These are phyloP conservation scores for Todiramphus saurophagus DNA, from an alignment of 2,113 vertebrate genomes.

Conservation along the genomic window DNA sequence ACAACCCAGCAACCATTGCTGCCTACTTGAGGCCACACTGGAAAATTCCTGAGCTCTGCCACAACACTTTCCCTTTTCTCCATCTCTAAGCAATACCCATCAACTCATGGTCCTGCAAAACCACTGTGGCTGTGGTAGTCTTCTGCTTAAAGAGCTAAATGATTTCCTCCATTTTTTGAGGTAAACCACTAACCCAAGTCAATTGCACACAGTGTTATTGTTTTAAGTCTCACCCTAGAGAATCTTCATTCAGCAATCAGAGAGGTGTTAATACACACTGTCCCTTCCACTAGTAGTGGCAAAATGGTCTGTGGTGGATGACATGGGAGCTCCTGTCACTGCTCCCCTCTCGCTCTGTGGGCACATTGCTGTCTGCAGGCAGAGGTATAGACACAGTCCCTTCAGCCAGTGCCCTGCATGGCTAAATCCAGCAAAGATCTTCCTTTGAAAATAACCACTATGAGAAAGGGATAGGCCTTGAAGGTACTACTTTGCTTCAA, in stretches of 20 bases:
- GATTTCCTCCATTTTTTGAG: conserved; percentile 22
- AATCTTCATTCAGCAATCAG: neutral
- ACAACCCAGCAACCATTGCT: neutral
- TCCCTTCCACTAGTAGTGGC: neutral
- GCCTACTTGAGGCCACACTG: neutral
- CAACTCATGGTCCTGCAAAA: neutral
- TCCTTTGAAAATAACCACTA: neutral
- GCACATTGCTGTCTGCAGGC: neutral
- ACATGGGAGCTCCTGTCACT: neutral
- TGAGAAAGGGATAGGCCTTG: neutral
- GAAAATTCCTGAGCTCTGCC: neutral
- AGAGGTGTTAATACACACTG: neutral
- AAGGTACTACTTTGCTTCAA: neutral
- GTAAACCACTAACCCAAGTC: conserved; percentile 41
- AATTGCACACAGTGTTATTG: neutral
- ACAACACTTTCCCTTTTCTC: neutral
- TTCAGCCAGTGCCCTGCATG: neutral
- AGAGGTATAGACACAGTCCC: neutral
- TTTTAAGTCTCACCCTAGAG: conserved; percentile 7
- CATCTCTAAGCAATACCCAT: neutral
- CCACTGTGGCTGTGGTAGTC: neutral
- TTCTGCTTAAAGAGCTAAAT: neutral
- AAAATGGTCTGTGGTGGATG: neutral
- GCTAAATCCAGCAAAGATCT: neutral
- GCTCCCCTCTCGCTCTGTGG: accelerated